Evolutionary conservation across 2,797 vertebrate genomes (phyloP), one percentile per base, ranked within the genome.

Genomic region (Ceryle rudis): DNA sequence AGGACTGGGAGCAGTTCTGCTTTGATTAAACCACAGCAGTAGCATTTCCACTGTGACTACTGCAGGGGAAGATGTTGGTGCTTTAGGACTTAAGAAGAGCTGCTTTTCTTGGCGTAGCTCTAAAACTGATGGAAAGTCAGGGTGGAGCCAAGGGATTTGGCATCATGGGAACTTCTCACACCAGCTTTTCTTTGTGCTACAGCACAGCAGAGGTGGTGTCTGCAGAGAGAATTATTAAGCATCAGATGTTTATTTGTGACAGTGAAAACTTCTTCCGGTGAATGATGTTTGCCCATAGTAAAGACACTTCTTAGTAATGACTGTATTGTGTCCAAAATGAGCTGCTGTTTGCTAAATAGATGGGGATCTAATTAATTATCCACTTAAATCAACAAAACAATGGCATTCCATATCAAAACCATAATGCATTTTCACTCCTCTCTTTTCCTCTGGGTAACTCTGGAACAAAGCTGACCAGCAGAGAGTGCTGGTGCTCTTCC

Each of bases 401-500:
- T 20, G 41, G 18, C 62, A 73, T 90, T 90, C 44, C 23, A 2
- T 49, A 10, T 75, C 5, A 28, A 92, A 69, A 37, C 14, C 13
- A n/a, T 25, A 80, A 44, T 33, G 64, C 25, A 11, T 78, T 92
- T 86, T 66, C 25, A 25, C 46, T 77, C 19, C 58, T 89, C n/a
- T 0, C 78, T 73, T 86, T 62, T 71, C 37, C 20, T 49, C 26
- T 47, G 3, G 29, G 20, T 81, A 87, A 14, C 33, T 61, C 2
- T 3, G 39, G 41, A 86, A 26, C 62, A 46, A 11, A 33, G 44
- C 58, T 94, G 47, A 55, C 96, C 96, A 96, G 94, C 93, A 96
- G 96, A 83, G 91, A 91, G 93, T 94, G 94, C 96, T 97, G 79
- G 42, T 91, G 78, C 70, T 91, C 96, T 90, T 89, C 71, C 19